Evolutionary conservation across 2,113 vertebrate species (phyloP), one percentile per base, ranked within the genome.

Genomic region (Tapirus terrestris): DNA sequence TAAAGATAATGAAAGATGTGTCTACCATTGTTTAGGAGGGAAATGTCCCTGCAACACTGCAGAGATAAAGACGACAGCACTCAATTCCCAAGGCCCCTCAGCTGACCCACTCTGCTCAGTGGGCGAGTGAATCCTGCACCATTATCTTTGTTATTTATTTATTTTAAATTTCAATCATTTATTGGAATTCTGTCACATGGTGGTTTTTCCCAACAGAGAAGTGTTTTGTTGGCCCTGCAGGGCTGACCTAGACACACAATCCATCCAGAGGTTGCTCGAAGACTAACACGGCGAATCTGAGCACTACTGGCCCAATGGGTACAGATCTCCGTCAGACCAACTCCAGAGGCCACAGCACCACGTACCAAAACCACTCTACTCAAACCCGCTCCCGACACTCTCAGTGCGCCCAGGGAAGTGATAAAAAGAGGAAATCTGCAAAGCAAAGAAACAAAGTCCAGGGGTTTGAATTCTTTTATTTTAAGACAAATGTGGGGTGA

Each of bases 11-110:
- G 29, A 36, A 67, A 8, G 48, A 43, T 1, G 18, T 20, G 18
- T 1, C 65, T n/a, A 6, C 25, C 1, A 10, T 5, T 11, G 48
- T 39, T 25, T 43, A 60, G n/a, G 65, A 80, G 0, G 9, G 51
- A 48, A 79, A 29, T 2, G 3, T 12, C 65, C 14, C 0, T 75
- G 29, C 4, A 11, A 21, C 0, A 3, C 17, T 14, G 17, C 0
- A 51, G 21, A 45, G 23, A n/a, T 1, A 3, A 56, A 87, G 77
- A 45, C 0, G 18, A 17, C 2, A 20, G 45, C 45, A 7, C 43
- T 11, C 25, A 45, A 12, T 8, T 56, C 16, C 33, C 43, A 18
- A 21, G 17, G 31, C 27, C 73, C 43, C 56, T 53, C 90, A 2
- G 6, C 20, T 10, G 17, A 21, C 25, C 12, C 2, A 1, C 14